Conservation (phyloP, 2,888 invertebrate genomes). For the Augiades crinisus region DNA sequence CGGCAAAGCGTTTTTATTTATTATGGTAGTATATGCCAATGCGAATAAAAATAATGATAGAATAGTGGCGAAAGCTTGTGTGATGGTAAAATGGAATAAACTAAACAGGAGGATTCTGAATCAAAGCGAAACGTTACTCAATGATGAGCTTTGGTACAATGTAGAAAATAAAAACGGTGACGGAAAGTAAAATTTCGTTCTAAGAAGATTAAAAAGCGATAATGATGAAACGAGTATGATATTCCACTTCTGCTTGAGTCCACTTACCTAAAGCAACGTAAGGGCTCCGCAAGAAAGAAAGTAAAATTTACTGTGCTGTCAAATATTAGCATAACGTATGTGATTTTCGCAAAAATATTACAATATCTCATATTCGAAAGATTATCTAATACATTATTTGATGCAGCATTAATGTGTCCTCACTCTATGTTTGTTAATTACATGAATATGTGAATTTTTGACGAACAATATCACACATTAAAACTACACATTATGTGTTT, state of each 20-base stretch:
- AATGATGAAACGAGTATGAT: constrained; percentile 56
- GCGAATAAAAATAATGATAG: constrained; percentile 37
- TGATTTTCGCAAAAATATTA: constrained; percentile 56
- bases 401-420: constrained; percentile 30
- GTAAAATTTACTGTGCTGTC: constrained; percentile 78
- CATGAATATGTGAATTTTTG: constrained; percentile 28
- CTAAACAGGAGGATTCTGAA: constrained; percentile 60
- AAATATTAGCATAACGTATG: constrained; percentile 57
- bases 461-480: constrained; percentile 19
- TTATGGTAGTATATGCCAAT: constrained; percentile 39
- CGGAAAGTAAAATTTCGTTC: constrained; percentile 47
- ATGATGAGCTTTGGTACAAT: constrained; percentile 53
- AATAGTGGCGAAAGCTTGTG: constrained; percentile 54
- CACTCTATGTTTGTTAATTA: constrained; percentile 30
- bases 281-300: constrained; percentile 82
- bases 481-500: constrained; percentile 9
- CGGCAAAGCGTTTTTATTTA: constrained; percentile 38
- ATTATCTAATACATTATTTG: constrained; percentile 32
- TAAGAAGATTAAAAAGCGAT: constrained; percentile 59
- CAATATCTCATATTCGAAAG: constrained; percentile 36
- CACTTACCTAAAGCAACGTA: constrained; percentile 80
- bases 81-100: constrained; percentile 52
- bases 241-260: constrained; percentile 60
- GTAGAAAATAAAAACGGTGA: constrained; percentile 44
- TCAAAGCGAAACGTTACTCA: constrained; percentile 81